Base-by-base conservation (phyloP, 2,797 vertebrate species). In the Artibeus lituratus region DNA sequence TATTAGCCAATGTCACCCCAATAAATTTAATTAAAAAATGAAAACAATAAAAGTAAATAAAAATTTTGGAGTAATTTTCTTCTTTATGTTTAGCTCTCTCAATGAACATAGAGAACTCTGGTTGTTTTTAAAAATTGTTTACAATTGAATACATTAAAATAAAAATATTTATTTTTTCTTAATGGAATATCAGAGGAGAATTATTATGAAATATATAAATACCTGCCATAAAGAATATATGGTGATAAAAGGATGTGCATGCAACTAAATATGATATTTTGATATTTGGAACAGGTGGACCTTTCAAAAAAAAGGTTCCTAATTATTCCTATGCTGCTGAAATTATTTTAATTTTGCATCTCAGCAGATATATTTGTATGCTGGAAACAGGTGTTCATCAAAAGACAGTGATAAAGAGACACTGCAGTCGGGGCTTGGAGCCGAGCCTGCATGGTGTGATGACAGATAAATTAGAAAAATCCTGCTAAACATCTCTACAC, bases 311-410 rank as follows among this genome's bases (percentile, higher is more conserved):
- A 99, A 99, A 98, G 98, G 98, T 98, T 98, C 98, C 98, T 99
- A 99, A 99, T 99, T 99, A 99, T 99, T 99, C 99, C 98, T 98
- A 98, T 98, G 98, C 98, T 98, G 98, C 98, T 98, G 98, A 98
- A 99, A 99, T 99, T 98, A 98, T 98, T 99, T 98, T 98, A 98
- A 98, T 99, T 98, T 98, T 98, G 98, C 98, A 96, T 99, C 98
- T 98, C 98, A 98, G 98, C 98, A 98, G 98, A 98, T 98, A 97
- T 98, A 99, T 99, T 99, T 99, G 98, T 98, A 98, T 98, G 98
- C 96, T 98, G 97, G 98, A 98, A 99, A 99, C 99, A 99, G 99
- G 99, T 99, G 99, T 98, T 99, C 98, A 98, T 98, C 98, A 98
- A 99, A 98, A 98, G 98, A 98, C 94, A 87, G 98, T 81, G 97